phyloP scores from a whole-genome alignment of 2,113 vertebrate species.

The Castor canadensis region DNA sequence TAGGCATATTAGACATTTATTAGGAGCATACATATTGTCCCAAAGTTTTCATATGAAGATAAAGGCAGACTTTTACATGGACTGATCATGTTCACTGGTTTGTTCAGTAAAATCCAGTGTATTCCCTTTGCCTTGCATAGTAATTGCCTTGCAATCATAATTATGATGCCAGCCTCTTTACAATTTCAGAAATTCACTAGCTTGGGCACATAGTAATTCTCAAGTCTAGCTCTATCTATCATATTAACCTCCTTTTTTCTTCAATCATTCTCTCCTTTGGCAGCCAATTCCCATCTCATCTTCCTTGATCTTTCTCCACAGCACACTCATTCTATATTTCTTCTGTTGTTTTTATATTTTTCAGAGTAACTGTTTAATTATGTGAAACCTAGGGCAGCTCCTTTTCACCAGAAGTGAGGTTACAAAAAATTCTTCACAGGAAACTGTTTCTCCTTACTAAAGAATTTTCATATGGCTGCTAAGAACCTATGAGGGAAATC shows the following conservation, averaged over 20 bases:
- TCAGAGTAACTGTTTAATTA: neutral
- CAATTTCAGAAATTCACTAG: neutral
- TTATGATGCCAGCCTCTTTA: neutral
- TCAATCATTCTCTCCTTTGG: neutral
- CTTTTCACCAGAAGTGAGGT: neutral
- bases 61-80: neutral
- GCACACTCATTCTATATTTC: neutral
- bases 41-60: neutral
- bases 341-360: neutral
- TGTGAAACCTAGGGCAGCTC: neutral
- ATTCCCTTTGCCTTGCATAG: neutral
- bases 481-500: neutral
- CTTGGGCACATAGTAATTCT: neutral
- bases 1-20: neutral
- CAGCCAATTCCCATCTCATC: neutral
- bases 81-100: neutral
- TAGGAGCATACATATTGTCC: neutral
- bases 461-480: neutral
- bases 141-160: too few species aligned
- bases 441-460: neutral
- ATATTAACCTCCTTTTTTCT: neutral
- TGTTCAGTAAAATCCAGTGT: neutral
- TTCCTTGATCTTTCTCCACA: neutral
- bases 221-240: neutral
- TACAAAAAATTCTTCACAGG: neutral